Percentiles rank a stretch among this genome's conserved stretches.
Evolutionary conservation across 2,113 vertebrate species (phyloP).

Genomic region (Cyphomyrus discorhynchus): DNA sequence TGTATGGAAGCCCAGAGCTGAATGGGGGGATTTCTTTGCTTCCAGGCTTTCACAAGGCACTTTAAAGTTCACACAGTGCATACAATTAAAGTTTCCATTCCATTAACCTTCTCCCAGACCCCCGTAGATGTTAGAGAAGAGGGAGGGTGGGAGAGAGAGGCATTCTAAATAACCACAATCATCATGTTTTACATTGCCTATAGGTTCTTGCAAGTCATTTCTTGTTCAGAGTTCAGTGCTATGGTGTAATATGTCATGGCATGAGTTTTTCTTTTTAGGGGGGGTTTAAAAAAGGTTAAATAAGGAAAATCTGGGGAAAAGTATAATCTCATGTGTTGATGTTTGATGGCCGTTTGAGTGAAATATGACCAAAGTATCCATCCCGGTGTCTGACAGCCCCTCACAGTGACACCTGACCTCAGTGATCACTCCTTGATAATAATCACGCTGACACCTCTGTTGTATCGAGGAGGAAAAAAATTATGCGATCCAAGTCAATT

Average conservation of each 20-base stretch:
- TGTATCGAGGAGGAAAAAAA: not conserved
- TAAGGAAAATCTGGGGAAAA: not conserved
- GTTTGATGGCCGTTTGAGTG: not conserved
- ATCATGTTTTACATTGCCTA: not conserved
- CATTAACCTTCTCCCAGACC: slow-evolving; percentile 21
- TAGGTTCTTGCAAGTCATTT: not conserved
- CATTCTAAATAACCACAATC: slow-evolving; percentile 16
- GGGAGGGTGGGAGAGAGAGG: not conserved
- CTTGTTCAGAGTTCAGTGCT: not conserved
- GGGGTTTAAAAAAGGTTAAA: not conserved
- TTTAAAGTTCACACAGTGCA: slow-evolving; percentile 14
- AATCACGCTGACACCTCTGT: not conserved
- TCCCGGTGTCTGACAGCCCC: not conserved
- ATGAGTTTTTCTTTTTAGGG: not conserved
- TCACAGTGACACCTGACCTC: not conserved
- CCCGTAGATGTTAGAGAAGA: not conserved
- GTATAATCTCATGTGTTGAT: not conserved
- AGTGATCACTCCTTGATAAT: not conserved
- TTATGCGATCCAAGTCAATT: not conserved
- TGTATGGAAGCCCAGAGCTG: not conserved
- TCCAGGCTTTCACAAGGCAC: slow-evolving; percentile 6
- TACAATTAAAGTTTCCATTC: slow-evolving; percentile 28
- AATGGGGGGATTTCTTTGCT: slow-evolving; percentile 3
- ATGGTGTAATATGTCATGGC: not conserved
- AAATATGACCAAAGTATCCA: not conserved